Conservation (phyloP, 2,113 vertebrate species). For the Otolemur garnettii region DNA sequence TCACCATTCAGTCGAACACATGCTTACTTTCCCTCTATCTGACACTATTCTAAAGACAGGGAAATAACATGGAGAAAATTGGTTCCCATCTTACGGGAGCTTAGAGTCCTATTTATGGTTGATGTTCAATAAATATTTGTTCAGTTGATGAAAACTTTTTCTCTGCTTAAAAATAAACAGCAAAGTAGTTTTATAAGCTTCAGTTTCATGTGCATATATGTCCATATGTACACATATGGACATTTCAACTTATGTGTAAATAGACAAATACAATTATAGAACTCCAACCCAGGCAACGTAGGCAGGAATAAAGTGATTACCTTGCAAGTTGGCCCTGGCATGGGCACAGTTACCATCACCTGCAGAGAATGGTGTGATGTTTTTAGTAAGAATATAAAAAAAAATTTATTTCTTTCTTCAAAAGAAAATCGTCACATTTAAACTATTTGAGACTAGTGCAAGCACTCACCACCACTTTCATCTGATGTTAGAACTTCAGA, state of each 20-base stretch:
- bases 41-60: not conserved
- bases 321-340: slow-evolving; percentile 7
- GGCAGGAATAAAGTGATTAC: slow-evolving; percentile 14
- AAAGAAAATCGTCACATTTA: slow-evolving; percentile 4
- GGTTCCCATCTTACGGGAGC: not conserved
- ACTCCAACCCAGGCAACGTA: not conserved
- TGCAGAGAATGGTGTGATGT: not conserved
- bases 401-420: not conserved
- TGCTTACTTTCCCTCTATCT: not conserved
- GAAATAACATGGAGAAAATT: not conserved
- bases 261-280: not conserved
- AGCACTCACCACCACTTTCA: slow-evolving; percentile 14
- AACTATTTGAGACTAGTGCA: slow-evolving; percentile 37
- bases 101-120: not conserved
- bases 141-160: not conserved
- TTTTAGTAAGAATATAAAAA: not conserved
- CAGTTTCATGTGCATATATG: not conserved
- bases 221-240: not conserved
- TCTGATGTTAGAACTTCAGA: slow-evolving; percentile 24
- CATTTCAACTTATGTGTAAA: not conserved
- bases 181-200: not conserved
- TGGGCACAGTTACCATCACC: not conserved
- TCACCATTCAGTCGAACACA: not conserved
- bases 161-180: not conserved
- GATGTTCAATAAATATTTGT: not conserved